Conservation (phyloP, 2,888 invertebrate species). For the Lepidocyrtinus sp. region DNA sequence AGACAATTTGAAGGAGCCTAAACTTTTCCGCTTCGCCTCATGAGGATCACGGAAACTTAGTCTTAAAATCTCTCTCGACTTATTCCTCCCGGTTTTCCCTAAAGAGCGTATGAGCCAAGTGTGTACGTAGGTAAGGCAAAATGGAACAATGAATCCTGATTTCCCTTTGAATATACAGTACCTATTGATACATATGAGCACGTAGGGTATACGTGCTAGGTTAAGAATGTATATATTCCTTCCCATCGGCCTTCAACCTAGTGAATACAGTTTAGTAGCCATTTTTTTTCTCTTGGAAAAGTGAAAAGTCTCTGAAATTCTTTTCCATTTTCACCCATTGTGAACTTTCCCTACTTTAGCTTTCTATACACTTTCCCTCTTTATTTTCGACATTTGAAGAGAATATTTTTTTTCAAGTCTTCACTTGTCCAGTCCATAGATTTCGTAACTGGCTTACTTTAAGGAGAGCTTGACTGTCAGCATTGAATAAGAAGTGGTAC, state of each 20-base stretch:
- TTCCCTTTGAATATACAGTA: no score
- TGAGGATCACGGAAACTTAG: no score
- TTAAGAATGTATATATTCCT: no score
- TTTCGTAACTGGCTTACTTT: not conserved
- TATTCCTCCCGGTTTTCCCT: no score
- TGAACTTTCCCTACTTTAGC: slow-evolving; percentile 8
- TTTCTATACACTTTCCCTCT: slow-evolving; percentile 29
- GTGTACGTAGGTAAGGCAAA: no score
- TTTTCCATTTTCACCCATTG: not conserved
- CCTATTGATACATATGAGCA: no score
- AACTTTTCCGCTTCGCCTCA: not conserved
- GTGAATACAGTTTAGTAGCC: no score
- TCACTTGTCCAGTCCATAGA: slow-evolving; percentile 46
- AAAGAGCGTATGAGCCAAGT: no score
- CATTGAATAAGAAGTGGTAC: slow-evolving; percentile 27
- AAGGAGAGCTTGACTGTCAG: slow-evolving; percentile 20
- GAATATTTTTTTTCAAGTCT: slow-evolving; percentile 42
- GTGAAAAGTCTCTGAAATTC: not conserved
- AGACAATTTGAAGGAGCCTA: not conserved
- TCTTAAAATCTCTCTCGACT: not conserved
- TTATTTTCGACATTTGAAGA: slow-evolving; percentile 17
- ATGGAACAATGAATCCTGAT: no score
- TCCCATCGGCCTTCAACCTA: no score
- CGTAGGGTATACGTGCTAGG: no score
- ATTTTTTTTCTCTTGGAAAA: slow-evolving; percentile 14